These are phyloP conservation scores for Danionella dracula DNA, from an alignment of 2,797 vertebrate species.

Conservation along the genomic window DNA sequence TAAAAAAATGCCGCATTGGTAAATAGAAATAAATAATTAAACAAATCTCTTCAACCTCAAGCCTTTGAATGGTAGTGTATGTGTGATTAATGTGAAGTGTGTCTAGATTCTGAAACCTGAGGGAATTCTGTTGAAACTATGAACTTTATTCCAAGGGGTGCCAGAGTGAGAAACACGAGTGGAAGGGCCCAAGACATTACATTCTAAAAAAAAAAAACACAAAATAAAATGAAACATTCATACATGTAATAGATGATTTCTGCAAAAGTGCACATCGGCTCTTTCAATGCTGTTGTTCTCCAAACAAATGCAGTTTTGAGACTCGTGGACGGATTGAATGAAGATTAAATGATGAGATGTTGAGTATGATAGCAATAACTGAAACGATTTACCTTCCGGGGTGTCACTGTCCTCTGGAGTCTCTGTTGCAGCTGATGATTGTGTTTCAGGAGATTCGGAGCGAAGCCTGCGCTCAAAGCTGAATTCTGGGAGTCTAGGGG, in stretches of 20 bases:
- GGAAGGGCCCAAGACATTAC: conserved; percentile 48
- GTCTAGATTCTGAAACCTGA: conserved; percentile 37
- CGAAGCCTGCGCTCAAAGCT: conserved; percentile 77
- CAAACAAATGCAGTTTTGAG: neutral
- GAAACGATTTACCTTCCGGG: conserved; percentile 67
- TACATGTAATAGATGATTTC: conserved; percentile 4
- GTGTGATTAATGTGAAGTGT: conserved; percentile 25
- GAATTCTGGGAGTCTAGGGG: conserved; percentile 87
- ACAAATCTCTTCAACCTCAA: neutral
- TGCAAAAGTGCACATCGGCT: neutral
- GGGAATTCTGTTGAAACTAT: conserved; percentile 57
- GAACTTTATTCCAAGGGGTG: conserved; percentile 64
- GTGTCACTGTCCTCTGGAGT: conserved; percentile 65
- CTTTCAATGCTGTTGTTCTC: neutral
- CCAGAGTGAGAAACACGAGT: conserved; percentile 53
- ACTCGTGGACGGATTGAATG: neutral
- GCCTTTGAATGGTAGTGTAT: conserved; percentile 24
- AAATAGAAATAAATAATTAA: neutral
- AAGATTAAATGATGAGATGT: neutral
- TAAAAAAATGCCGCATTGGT: neutral
- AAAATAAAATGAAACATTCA: neutral
- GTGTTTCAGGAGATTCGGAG: conserved; percentile 56
- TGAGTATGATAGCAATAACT: neutral
- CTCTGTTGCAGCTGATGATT: conserved; percentile 51
- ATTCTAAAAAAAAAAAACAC: conserved; percentile 32